These are phyloP conservation scores for Fringilla coelebs DNA, from an alignment of 2,797 vertebrate genomes.

Conservation along the genomic window DNA sequence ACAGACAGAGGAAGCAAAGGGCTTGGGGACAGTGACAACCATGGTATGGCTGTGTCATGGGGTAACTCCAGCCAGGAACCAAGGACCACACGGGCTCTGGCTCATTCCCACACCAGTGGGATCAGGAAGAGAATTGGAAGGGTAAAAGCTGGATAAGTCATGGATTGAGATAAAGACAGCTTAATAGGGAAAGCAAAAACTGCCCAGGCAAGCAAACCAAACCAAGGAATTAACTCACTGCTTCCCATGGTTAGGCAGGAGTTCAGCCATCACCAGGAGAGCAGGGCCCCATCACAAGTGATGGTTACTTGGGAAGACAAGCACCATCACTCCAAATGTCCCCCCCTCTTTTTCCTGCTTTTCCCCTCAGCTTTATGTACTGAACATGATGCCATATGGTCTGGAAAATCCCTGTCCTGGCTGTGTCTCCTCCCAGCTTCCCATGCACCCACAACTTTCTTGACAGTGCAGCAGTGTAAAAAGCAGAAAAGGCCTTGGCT, in stretches of 20 bases:
- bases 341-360: neutral
- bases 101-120: neutral
- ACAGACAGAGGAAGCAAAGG: neutral
- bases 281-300: neutral
- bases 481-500: neutral
- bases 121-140: neutral
- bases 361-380: neutral
- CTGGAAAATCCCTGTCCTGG: neutral
- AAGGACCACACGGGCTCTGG: neutral
- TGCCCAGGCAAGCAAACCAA: rapidly evolving
- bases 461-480: neutral
- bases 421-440: neutral
- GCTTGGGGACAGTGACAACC: neutral
- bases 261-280: neutral
- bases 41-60: neutral
- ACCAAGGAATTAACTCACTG: neutral
- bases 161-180: neutral
- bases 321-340: neutral
- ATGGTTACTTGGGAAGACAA: neutral
- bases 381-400: neutral
- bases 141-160: neutral
- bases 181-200: neutral
- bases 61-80: neutral
- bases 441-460: neutral
- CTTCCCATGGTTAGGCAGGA: too few species aligned